Percentiles rank a stretch among this genome's conserved stretches.
phyloP scores from a whole-genome alignment of 1,140 invertebrate species.

The Penaeus japonicus region DNA sequence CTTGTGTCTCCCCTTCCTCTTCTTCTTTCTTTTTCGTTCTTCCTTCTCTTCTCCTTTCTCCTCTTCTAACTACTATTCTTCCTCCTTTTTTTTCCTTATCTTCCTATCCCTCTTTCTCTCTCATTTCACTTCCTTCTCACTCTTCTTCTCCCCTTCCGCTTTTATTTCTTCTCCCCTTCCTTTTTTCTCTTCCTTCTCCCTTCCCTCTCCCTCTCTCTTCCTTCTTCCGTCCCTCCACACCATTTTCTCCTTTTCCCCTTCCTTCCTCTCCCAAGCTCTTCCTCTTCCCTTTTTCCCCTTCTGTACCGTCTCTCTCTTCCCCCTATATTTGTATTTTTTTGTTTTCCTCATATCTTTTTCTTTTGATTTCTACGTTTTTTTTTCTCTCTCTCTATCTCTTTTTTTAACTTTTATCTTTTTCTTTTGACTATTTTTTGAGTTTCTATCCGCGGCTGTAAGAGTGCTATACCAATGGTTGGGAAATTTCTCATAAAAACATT shows the following conservation, averaged over 20 bases:
- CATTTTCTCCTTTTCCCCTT: background rate
- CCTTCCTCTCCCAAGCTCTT: background rate
- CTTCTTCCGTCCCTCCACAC: background rate
- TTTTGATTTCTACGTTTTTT: background rate
- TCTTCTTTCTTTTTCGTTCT: background rate
- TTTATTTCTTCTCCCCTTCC: background rate
- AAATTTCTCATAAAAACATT: no score
- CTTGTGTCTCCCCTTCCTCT: background rate
- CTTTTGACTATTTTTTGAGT: no score
- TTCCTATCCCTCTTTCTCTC: background rate
- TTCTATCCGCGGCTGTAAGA: no score
- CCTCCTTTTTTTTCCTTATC: background rate
- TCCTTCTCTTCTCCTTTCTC: background rate
- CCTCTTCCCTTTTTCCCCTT: background rate
- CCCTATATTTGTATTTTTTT: background rate
- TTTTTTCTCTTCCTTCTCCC: background rate
- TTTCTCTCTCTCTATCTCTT: background rate
- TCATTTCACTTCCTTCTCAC: background rate
- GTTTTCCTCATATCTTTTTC: background rate
- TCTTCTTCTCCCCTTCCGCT: background rate
- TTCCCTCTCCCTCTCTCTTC: background rate
- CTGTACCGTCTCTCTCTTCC: background rate
- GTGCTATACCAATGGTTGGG: no score
- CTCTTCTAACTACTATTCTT: background rate
- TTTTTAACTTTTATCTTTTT: no score